Conservation (phyloP, 2,888 invertebrate genomes). For the Furcula furcula region DNA sequence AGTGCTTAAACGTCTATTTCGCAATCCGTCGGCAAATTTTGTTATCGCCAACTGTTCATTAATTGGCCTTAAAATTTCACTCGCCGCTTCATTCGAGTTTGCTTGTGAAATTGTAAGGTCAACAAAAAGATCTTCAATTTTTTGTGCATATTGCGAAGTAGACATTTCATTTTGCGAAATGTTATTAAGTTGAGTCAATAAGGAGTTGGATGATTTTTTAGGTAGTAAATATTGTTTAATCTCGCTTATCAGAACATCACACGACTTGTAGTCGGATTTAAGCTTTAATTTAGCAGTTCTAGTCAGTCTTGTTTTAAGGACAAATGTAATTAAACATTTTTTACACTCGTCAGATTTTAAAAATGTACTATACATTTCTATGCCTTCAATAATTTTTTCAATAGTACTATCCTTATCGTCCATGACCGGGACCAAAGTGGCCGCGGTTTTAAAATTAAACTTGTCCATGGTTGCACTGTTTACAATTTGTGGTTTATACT, state of each 20-base stretch:
- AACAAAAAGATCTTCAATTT: slow-evolving; percentile 2
- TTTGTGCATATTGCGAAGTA: not conserved
- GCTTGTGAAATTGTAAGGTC: slow-evolving; percentile 4
- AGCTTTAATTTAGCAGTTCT: slow-evolving; percentile 1
- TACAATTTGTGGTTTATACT: no score
- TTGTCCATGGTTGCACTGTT: no score
- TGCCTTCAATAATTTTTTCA: slow-evolving; percentile 2
- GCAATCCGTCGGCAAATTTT: not conserved
- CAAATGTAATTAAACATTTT: slow-evolving; percentile 1
- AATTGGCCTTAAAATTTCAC: slow-evolving; percentile 3
- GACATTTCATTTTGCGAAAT: slow-evolving; percentile 1
- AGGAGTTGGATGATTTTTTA: slow-evolving; percentile 1
- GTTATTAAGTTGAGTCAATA: slow-evolving; percentile 2
- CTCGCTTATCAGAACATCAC: not conserved
- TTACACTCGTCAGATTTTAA: slow-evolving; percentile 1
- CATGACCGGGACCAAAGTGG: not conserved
- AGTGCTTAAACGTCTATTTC: not conserved
- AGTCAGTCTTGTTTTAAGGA: slow-evolving; percentile 2
- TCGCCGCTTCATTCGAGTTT: not conserved
- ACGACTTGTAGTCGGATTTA: not conserved
- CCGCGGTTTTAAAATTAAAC: slow-evolving; percentile 2
- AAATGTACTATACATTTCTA: slow-evolving; percentile 2
- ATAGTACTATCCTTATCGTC: not conserved
- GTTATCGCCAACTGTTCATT: slow-evolving; percentile 4
- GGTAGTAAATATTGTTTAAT: slow-evolving; percentile 1